Percentiles rank a stretch among this genome's conserved stretches.
Conservation (phyloP, 2,888 invertebrate species). For the Athalia cordata region DNA sequence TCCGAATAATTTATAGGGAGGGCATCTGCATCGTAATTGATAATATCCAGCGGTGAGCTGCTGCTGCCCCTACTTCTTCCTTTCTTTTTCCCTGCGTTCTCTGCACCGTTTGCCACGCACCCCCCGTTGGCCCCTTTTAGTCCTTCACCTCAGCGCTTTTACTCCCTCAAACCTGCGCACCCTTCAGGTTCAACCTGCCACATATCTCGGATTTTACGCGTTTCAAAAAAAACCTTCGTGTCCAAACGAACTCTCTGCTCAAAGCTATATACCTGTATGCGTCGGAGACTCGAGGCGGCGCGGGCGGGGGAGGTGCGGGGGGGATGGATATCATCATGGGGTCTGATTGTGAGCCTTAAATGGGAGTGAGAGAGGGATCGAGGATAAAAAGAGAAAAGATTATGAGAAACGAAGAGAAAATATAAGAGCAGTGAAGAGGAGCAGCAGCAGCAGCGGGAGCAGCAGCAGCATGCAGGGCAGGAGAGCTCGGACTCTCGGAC, state of each 20-base stretch:
- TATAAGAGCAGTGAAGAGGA: background rate
- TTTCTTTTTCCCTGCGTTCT: conserved; percentile 11
- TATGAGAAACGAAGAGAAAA: conserved; percentile 18
- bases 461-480: conserved; percentile 15
- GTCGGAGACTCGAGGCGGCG: background rate
- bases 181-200: conserved; percentile 53
- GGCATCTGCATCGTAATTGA: conserved; percentile 62
- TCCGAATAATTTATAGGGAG: conserved; percentile 60
- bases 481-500: conserved; percentile 36
- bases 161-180: conserved; percentile 1
- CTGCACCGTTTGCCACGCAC: background rate
- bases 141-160: conserved; percentile 49
- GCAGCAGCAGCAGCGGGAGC: conserved; percentile 23
- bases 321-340: background rate
- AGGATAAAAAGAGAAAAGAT: conserved; percentile 18
- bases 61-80: conserved; percentile 45
- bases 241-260: conserved; percentile 12
- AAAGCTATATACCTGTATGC: conserved; percentile 10
- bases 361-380: background rate
- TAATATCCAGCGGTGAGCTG: conserved; percentile 59
- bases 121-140: conserved; percentile 30
- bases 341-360: background rate
- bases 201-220: conserved; percentile 65
- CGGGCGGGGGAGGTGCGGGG: background rate
- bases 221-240: conserved; percentile 56